These are phyloP conservation scores for Drosophila obscura DNA, from an alignment of 1,140 invertebrate species.

Conservation along the genomic window DNA sequence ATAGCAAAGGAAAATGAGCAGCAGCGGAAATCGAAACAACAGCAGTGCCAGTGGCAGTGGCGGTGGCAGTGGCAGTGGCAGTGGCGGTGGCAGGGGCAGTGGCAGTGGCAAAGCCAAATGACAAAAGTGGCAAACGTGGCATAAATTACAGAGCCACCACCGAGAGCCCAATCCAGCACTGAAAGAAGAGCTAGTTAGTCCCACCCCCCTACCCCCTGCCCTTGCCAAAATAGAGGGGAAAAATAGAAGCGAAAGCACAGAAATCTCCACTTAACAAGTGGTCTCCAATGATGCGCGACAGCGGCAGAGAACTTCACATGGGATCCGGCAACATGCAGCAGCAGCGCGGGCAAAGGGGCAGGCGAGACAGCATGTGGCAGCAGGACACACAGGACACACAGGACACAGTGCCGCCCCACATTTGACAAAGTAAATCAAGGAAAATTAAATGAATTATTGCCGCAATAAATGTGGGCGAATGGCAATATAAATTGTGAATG, in stretches of 20 bases:
- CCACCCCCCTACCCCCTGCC: not conserved
- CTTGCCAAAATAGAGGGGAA: not conserved
- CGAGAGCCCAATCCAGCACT: not conserved
- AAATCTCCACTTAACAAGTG: slow-evolving; percentile 35
- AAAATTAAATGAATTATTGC: slow-evolving; percentile 82
- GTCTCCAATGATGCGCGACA: slow-evolving; percentile 36
- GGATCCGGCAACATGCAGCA: not conserved
- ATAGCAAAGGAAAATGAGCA: slow-evolving; percentile 3
- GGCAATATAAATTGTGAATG: slow-evolving; percentile 71
- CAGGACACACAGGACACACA: too few species aligned
- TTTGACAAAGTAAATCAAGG: slow-evolving; percentile 77
- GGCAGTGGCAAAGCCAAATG: slow-evolving; percentile 59
- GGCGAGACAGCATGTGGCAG: not conserved
- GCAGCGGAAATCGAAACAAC: not conserved
- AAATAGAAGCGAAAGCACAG: not conserved
- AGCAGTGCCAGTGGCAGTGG: too few species aligned
- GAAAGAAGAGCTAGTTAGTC: not conserved
- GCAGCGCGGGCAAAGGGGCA: not conserved
- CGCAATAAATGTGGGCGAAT: slow-evolving; percentile 73
- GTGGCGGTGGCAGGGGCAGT: slow-evolving; percentile 1
- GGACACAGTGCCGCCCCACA: slow-evolving; percentile 3
- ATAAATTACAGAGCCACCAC: slow-evolving; percentile 62
- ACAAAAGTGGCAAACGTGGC: slow-evolving; percentile 81
- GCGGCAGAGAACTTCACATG: slow-evolving; percentile 20
- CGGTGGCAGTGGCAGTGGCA: too few species aligned